Percentiles rank a stretch among this genome's conserved stretches.
These are phyloP conservation scores for Phorcus lineatus DNA, from an alignment of 2,888 invertebrate species.

Conservation along the genomic window DNA sequence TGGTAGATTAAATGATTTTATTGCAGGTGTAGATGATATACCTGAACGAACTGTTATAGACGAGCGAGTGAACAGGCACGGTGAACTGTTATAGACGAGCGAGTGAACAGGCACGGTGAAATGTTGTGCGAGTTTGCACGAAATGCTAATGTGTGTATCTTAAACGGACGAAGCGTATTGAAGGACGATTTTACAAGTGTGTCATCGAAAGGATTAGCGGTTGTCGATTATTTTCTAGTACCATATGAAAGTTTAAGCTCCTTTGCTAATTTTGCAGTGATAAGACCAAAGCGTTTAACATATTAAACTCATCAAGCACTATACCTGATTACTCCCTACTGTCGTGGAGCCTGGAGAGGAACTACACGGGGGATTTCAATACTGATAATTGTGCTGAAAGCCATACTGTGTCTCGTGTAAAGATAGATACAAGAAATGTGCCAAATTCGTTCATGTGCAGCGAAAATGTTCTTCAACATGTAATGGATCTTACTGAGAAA, in stretches of 20 bases:
- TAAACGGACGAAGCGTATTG: constrained; percentile 24
- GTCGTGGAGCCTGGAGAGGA: background rate
- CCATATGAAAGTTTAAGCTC: background rate
- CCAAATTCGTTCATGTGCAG: no score
- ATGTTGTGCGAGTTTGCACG: constrained; percentile 21
- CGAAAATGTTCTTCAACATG: no score
- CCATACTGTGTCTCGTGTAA: no score
- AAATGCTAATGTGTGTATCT: background rate
- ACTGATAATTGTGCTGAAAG: no score
- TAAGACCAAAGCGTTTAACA: no score
- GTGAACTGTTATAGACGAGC: no score
- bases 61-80: constrained; percentile 6
- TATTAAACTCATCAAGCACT: background rate
- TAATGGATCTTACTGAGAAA: no score
- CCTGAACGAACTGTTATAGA: constrained; percentile 5
- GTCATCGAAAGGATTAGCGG: constrained; percentile 1
- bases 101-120: no score
- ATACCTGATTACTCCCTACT: background rate
- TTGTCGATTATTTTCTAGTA: constrained; percentile 20
- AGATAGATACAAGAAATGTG: no score
- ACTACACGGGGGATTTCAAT: background rate
- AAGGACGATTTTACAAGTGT: constrained; percentile 25
- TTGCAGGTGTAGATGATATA: background rate
- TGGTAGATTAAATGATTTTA: background rate
- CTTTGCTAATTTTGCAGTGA: background rate